Evolutionary conservation across 1,140 invertebrate species (phyloP).

Genomic region (Drosophila kohkoa): DNA sequence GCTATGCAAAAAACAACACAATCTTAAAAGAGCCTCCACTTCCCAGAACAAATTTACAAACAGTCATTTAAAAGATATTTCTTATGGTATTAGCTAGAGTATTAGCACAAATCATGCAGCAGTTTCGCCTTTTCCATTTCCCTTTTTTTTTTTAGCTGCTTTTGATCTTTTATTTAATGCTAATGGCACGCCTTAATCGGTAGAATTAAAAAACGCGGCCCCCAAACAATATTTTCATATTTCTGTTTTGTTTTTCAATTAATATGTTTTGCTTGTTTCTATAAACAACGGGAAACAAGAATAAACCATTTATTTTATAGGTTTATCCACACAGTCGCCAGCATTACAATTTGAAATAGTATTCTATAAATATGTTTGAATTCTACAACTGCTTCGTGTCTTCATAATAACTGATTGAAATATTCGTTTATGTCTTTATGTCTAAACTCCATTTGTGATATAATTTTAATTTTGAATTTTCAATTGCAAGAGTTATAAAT

Average conservation of each 20-base stretch:
- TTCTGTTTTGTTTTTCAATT: not conserved
- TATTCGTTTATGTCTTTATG: no score
- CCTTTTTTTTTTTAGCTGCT: constrained; percentile 28
- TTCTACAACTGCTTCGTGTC: no score
- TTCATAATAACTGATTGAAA: no score
- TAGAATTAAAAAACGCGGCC: constrained; percentile 13
- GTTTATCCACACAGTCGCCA: no score
- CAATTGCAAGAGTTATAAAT: no score
- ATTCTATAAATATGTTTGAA: no score
- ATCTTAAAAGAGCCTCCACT: constrained; percentile 42
- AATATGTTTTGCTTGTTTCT: constrained; percentile 22
- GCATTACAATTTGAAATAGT: no score
- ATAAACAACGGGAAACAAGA: not conserved
- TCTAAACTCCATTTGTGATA: no score
- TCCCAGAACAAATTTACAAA: constrained; percentile 35
- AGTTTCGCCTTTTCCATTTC: constrained; percentile 16
- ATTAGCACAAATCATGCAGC: constrained; percentile 37
- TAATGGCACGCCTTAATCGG: constrained; percentile 21
- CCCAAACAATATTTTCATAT: not conserved
- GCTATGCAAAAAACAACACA: not conserved
- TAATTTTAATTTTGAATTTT: no score
- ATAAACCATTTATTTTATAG: not conserved
- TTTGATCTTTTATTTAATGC: constrained; percentile 46
- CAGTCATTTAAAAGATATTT: not conserved
- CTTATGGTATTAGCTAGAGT: constrained; percentile 15